A percentile compares a stretch with the other conserved stretches of the same genome.
These are phyloP conservation scores for Rosalia funebris DNA, from an alignment of 2,888 invertebrate species.

Conservation along the genomic window DNA sequence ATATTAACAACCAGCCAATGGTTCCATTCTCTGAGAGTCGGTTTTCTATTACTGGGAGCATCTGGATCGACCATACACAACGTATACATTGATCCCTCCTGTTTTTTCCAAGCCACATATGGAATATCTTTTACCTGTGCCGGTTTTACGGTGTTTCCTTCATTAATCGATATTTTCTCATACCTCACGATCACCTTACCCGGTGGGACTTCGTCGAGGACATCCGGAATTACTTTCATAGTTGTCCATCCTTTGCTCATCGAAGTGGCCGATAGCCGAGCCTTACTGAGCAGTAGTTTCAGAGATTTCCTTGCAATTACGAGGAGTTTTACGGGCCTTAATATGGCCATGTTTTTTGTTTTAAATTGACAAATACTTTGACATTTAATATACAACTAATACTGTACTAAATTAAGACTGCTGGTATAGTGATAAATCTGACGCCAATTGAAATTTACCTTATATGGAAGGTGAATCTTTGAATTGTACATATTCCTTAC, in stretches of 20 bases:
- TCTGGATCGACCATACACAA: constrained; percentile 43
- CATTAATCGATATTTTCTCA: constrained; percentile 60
- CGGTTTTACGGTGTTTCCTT: constrained; percentile 76
- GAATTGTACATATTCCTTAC: no score
- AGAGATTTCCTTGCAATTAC: no score
- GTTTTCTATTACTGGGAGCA: constrained; percentile 36
- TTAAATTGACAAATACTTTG: no score
- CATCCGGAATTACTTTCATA: constrained; percentile 6
- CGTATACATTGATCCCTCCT: constrained; percentile 71
- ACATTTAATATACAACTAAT: no score
- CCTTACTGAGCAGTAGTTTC: no score
- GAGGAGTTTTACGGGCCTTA: no score
- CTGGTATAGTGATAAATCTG: no score
- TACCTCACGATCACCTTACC: constrained; percentile 2
- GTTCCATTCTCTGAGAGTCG: constrained; percentile 71
- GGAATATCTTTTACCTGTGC: constrained; percentile 77
- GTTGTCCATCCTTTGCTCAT: constrained; percentile 1
- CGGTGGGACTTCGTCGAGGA: constrained; percentile 7
- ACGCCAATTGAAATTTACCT: no score
- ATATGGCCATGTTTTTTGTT: no score
- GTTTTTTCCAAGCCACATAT: constrained; percentile 71
- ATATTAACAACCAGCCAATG: constrained; percentile 86
- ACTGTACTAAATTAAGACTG: no score
- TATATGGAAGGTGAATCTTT: no score
- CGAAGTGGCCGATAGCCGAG: no score